Evolutionary conservation across 2,888 invertebrate species (phyloP).

Genomic region (Polietes domitor): DNA sequence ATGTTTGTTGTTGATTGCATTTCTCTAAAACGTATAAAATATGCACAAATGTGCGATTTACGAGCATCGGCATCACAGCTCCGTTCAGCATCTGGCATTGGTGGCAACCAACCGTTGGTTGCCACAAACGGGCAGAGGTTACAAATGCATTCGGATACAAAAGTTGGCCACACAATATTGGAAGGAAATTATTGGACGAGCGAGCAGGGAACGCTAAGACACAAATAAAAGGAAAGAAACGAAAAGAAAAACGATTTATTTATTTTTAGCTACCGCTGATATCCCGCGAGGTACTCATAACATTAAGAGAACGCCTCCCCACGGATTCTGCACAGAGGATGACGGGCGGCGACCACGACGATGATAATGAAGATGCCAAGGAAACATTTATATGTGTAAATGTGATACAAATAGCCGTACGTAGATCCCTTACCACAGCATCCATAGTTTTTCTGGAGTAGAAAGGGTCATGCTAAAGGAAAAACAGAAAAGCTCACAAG

Average conservation of each 20-base stretch:
- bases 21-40: slow-evolving; percentile 37
- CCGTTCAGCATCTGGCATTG: slow-evolving; percentile 56
- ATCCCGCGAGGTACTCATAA: slow-evolving; percentile 49
- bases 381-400: slow-evolving; percentile 26
- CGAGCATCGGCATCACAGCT: slow-evolving; percentile 31
- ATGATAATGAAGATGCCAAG: slow-evolving; percentile 33
- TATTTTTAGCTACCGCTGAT: slow-evolving; percentile 69
- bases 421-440: slow-evolving; percentile 25
- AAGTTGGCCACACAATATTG: slow-evolving; percentile 53
- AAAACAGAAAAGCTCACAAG: too few species aligned
- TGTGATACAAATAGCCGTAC: background rate
- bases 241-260: slow-evolving; percentile 59
- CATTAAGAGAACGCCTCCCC: slow-evolving; percentile 58
- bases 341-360: slow-evolving; percentile 34
- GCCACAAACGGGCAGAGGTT: background rate
- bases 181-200: slow-evolving; percentile 17
- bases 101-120: slow-evolving; percentile 17
- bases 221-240: slow-evolving; percentile 19
- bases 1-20: slow-evolving; percentile 36
- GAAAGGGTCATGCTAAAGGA: background rate
- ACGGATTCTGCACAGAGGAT: slow-evolving; percentile 45
- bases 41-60: slow-evolving; percentile 39
- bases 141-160: slow-evolving; percentile 50
- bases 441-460: background rate
- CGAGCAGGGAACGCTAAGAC: slow-evolving; percentile 23